Conservation (phyloP, 1,140 invertebrate genomes). For the Drosophila sproati region DNA sequence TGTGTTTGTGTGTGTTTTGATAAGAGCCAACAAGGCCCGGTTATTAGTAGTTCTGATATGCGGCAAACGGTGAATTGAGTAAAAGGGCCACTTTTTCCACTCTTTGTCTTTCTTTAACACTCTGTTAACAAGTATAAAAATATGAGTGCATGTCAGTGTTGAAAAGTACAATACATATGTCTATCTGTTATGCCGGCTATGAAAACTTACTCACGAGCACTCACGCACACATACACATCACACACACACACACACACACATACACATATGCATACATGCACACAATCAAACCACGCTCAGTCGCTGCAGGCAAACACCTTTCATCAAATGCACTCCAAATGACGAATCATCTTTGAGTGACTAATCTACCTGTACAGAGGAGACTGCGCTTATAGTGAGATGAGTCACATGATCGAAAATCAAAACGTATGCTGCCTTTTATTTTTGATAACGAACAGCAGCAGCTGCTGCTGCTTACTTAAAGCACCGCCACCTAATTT, state of each 20-base stretch:
- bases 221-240: not conserved
- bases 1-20: conserved; percentile 26
- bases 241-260: not conserved
- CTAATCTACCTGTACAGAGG: conserved; percentile 48
- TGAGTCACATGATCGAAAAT: conserved; percentile 34
- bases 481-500: conserved; percentile 34
- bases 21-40: conserved; percentile 59
- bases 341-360: conserved; percentile 53
- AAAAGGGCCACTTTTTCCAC: not conserved
- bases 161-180: conserved; percentile 24
- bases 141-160: conserved; percentile 29
- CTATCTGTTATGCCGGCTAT: conserved; percentile 19
- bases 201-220: not conserved
- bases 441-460: conserved; percentile 22
- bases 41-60: conserved; percentile 3
- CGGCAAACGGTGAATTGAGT: conserved; percentile 6
- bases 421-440: conserved; percentile 11
- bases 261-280: conserved; percentile 1
- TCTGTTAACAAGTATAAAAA: conserved; percentile 13
- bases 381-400: conserved; percentile 9
- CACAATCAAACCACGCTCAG: conserved; percentile 4
- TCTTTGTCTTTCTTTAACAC: conserved; percentile 4
- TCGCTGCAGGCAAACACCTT: conserved; percentile 43
- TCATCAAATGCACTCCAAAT: conserved; percentile 41
- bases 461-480: not conserved